Evolutionary conservation across 2,113 vertebrate genomes (phyloP).

Genomic region (Rhinoderma darwinii): DNA sequence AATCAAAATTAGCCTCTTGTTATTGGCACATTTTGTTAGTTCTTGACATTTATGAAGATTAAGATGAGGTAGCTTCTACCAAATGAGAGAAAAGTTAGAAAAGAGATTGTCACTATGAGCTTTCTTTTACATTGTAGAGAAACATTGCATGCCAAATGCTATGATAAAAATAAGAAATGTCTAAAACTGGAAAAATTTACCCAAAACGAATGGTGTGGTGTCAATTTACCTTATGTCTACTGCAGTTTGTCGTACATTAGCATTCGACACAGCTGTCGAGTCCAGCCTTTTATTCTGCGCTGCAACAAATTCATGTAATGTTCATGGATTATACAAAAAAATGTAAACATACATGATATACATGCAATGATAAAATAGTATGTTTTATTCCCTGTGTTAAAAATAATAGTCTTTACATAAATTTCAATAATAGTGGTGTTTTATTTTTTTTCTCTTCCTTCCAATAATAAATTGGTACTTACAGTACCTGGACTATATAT

Average conservation of each 20-base stretch:
- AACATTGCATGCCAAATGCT: not conserved
- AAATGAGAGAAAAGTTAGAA: not conserved
- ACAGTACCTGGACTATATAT: too few species aligned
- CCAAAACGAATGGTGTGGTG: not conserved
- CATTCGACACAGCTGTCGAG: not conserved
- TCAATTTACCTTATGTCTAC: conserved; percentile 3
- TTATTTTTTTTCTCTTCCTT: not conserved
- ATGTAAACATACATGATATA: not conserved
- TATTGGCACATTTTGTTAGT: not conserved
- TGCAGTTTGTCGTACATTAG: not conserved
- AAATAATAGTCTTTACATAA: not conserved
- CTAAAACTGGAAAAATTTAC: not conserved
- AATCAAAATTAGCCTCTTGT: not conserved
- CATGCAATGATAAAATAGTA: not conserved
- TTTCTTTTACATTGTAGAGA: not conserved
- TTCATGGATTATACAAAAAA: not conserved
- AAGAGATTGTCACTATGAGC: not conserved
- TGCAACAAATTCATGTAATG: not conserved
- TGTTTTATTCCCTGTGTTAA: not conserved
- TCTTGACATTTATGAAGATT: not conserved
- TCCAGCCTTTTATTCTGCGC: not conserved
- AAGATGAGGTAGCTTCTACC: not conserved
- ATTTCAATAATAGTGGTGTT: not conserved
- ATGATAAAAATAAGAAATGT: not conserved
- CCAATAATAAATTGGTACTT: too few species aligned